Evolutionary conservation across 23 tunicate genomes (phyloP).

Genomic region (Clavelina lepadiformis): DNA sequence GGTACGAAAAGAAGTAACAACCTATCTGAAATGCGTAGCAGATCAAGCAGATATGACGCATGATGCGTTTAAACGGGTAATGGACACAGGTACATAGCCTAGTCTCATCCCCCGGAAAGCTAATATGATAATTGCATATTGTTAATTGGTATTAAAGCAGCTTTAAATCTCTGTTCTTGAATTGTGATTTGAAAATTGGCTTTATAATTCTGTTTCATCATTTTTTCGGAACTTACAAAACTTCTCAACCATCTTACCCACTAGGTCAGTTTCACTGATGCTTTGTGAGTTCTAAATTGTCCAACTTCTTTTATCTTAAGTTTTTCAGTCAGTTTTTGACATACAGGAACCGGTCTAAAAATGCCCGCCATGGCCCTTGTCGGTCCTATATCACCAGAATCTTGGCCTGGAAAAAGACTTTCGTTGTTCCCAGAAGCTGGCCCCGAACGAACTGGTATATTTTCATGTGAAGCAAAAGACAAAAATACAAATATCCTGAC

Average conservation of each 20-base stretch:
- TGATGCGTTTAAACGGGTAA: conserved; percentile 39
- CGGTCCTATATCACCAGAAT: conserved; percentile 71
- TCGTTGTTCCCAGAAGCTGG: conserved; percentile 75
- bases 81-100: conserved; percentile 67
- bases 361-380: conserved; percentile 41
- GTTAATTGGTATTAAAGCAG: background rate
- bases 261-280: too few species aligned
- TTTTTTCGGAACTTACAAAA: background rate
- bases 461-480: conserved; percentile 66
- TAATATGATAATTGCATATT: background rate
- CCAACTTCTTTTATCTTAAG: too few species aligned
- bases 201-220: background rate
- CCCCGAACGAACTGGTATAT: conserved; percentile 67
- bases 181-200: background rate
- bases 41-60: conserved; percentile 34
- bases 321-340: too few species aligned
- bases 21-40: conserved; percentile 71
- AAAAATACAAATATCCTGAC: conserved; percentile 31
- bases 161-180: background rate
- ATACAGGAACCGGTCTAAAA: conserved; percentile 73
- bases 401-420: conserved; percentile 81
- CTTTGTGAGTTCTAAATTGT: too few species aligned
- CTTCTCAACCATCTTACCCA: too few species aligned
- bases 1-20: conserved; percentile 46
- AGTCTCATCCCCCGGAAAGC: background rate